Base-by-base conservation (phyloP, 2,888 invertebrate genomes). In the Ormyrus thymus region DNA sequence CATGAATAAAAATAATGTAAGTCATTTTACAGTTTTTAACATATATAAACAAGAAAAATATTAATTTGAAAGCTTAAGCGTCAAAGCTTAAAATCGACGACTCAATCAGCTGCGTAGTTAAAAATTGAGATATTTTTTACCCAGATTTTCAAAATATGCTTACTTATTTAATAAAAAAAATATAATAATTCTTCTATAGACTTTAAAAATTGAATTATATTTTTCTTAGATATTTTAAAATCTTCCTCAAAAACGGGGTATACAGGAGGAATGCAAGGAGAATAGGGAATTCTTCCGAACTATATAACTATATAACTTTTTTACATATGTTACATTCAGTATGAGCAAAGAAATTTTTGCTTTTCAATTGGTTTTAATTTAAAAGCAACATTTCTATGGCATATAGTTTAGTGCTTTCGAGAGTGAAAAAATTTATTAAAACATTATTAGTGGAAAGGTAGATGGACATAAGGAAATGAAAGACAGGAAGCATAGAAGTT, bases 401-500 rank as follows among this genome's bases (percentile, higher is more conserved):
- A n/a, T 29, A 64, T 29, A 64, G 10, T 29, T 29, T 10, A 69
- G 76, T 70, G 62, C 68, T 29, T 59, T 68, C 9, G 10, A 59
- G 68, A 66, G 59, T 68, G 59, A 74, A 46, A 51, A 29, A 66
- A 48, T 11, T 45, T 9, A 5, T 13, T 15, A 50, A 50, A 29
- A 69, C 7, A 11, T 56, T 48, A 48, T 7, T 7, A 56, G 62
- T 50, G 61, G 45, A 66, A 15, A 10, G 48, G 51, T 50, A 29
- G 29, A 56, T 29, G 78, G 81, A 77, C 79, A 75, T 79, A 78
- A 66, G 72, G 78, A 48, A 58, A 75, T 74, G 74, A 80, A 75
- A 78, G 76, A 82, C 68, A 81, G 83, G 82, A 83, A 82, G 82
- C 80, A 62, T 64, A 84, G 83, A 84, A 71, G 78, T 86, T 82